These are phyloP conservation scores for Drepanosiphum platanoidis DNA, from an alignment of 2,888 invertebrate species.

Conservation along the genomic window DNA sequence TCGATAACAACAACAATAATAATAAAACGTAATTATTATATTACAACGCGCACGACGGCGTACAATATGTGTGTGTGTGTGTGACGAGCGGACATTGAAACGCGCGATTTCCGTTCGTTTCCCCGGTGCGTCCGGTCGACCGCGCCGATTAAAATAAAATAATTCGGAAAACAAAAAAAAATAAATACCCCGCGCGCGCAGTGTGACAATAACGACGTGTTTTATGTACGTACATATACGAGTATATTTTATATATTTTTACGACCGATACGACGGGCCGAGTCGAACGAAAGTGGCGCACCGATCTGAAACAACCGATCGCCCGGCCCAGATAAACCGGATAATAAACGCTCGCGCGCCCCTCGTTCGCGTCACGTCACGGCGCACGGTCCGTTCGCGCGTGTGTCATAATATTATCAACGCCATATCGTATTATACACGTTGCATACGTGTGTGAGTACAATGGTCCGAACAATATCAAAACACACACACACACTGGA, in stretches of 20 bases:
- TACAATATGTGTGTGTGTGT: not conserved
- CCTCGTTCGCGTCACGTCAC: not conserved
- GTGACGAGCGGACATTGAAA: not conserved
- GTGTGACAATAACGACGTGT: no score
- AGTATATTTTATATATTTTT: not conserved
- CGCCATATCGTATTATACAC: not conserved
- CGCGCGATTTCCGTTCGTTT: no score
- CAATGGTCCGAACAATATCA: no score
- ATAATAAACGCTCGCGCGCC: constrained; percentile 19
- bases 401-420: not conserved
- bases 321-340: constrained; percentile 36
- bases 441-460: not conserved
- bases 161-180: no score
- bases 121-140: no score
- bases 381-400: not conserved
- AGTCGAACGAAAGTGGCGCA: not conserved
- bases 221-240: no score
- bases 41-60: not conserved
- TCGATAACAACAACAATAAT: no score
- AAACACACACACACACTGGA: not conserved
- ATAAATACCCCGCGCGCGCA: no score
- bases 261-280: not conserved
- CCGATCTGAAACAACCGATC: constrained; percentile 47
- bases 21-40: no score
- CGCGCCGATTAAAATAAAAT: no score